These are phyloP conservation scores for Microctonus aethiopoides DNA, from an alignment of 2,888 invertebrate species.

Conservation along the genomic window DNA sequence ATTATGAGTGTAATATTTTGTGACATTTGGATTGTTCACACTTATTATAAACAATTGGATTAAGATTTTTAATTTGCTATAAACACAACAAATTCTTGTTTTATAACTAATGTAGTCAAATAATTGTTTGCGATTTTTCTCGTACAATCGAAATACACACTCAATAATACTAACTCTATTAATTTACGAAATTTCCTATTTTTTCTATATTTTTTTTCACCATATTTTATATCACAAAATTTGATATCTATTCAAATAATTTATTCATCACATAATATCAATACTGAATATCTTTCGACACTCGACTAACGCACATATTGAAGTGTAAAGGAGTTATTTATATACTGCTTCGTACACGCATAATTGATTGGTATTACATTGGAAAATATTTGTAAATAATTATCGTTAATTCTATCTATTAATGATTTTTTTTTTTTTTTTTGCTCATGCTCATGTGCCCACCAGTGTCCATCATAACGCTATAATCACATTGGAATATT, in stretches of 20 bases:
- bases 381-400: neutral
- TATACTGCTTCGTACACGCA: neutral
- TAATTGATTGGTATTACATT: neutral
- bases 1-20: conserved; percentile 65
- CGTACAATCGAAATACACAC: conserved; percentile 20
- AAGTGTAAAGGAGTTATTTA: neutral
- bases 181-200: neutral
- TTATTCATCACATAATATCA: conserved; percentile 8
- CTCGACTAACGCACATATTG: neutral
- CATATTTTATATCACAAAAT: conserved; percentile 33
- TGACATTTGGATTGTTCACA: conserved; percentile 58
- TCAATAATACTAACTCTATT: conserved; percentile 32
- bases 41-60: conserved; percentile 50
- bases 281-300: neutral
- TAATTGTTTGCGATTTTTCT: neutral
- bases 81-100: conserved; percentile 22
- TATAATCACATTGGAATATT: neutral
- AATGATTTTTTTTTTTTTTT: conserved; percentile 37
- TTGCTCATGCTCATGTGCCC: conserved; percentile 42
- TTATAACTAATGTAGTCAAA: conserved; percentile 37
- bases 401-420: conserved; percentile 40
- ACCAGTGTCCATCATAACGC: conserved; percentile 35
- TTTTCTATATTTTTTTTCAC: conserved; percentile 19
- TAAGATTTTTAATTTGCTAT: conserved; percentile 25
- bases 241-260: conserved; percentile 22